Evolutionary conservation across 2,888 invertebrate genomes (phyloP), one percentile per base, ranked within the genome.

Genomic region (Salticus scenicus): DNA sequence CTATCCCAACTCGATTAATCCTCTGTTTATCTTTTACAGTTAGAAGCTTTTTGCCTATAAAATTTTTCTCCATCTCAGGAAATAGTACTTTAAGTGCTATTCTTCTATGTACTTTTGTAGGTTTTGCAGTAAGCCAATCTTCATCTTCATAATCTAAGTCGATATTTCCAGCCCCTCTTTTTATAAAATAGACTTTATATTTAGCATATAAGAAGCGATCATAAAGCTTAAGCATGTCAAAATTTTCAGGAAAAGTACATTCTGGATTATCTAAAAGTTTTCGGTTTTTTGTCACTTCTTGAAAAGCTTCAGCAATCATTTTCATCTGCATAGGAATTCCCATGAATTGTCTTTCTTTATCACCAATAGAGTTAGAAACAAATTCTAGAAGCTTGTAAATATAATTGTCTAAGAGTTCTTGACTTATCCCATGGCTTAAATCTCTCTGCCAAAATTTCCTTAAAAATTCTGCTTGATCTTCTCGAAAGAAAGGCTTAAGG

Each of bases 271-370:
- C 64, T 27, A 30, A 10, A 64, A 28, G 1, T 24, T 4, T 14
- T 10, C 24, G 7, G 30, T 64, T 10, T 14, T 71, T n/a, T 24
- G 20, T n/a, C 30, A 7, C 42, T 1, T 71, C 42, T 20, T 20
- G 42, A 37, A 71, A 41, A 10, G 10, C 37, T 41, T 71, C 71
- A 20, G 8, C 71, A 41, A 71, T 10, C 71, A 71, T 71, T 27
- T 71, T 42, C 28, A 37, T 41, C 30, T 71, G 71, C 31, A 70
- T n/a, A 12, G 70, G 70, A 31, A 70, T 20, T 27, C 37, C 70
- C 37, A 31, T 14, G 31, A 71, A 71, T n/a, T 41, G 2, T 37
- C 71, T 37, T n/a, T 71, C 20, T n/a, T 37, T 10, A n/a, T 71
- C 71, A 1, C 24, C 14, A 17, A 71, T 28, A 33, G 27, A 41